A percentile compares a stretch with the other conserved stretches of the same genome.
Conservation (phyloP, 2,113 vertebrate genomes). For the Vidua macroura region DNA sequence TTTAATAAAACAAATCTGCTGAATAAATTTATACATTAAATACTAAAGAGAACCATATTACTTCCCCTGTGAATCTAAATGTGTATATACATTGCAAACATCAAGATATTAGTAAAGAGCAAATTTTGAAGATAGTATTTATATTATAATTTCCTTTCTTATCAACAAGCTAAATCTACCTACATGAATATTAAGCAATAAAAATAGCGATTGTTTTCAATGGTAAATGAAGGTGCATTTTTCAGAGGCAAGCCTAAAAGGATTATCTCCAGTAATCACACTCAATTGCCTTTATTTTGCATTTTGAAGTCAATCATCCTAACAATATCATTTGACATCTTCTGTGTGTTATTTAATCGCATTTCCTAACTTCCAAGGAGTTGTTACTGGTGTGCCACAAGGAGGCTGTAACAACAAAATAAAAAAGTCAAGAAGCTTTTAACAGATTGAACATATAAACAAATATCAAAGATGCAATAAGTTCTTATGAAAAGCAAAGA, state of each 20-base stretch:
- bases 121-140: conserved; percentile 55
- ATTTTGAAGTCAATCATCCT: conserved; percentile 62
- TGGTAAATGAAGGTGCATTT: conserved; percentile 61
- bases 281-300: conserved; percentile 64
- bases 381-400: conserved; percentile 22
- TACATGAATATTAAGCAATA: conserved; percentile 50
- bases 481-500: neutral
- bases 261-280: conserved; percentile 63
- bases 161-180: conserved; percentile 31
- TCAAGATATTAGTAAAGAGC: conserved; percentile 27
- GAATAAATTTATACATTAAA: conserved; percentile 52
- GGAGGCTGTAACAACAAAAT: conserved; percentile 11
- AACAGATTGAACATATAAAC: neutral
- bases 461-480: neutral
- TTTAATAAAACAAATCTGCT: conserved; percentile 63
- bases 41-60: conserved; percentile 35
- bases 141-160: conserved; percentile 23
- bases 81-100: neutral
- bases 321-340: conserved; percentile 57
- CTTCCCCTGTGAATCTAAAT: conserved; percentile 21
- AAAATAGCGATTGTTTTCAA: conserved; percentile 61
- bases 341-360: conserved; percentile 56
- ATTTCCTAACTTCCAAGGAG: conserved; percentile 31
- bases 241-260: conserved; percentile 64
- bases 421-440: conserved; percentile 28